Conservation (phyloP, 2,113 vertebrate species). For the Ochotona curzoniae region DNA sequence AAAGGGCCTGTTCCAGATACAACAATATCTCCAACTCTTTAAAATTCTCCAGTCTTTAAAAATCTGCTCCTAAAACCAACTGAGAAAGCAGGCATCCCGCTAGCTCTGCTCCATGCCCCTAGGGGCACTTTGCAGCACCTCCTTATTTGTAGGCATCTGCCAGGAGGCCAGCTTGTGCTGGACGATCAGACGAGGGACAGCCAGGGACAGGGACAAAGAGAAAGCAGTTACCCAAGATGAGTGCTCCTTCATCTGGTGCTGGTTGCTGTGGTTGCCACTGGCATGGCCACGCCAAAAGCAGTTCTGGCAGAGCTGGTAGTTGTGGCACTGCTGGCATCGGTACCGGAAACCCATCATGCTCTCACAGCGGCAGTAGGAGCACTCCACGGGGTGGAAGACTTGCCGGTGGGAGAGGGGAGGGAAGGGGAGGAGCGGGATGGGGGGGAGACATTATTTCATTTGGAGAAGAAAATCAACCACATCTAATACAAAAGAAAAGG, state of each 20-base stretch:
- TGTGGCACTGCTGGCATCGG: conserved; percentile 99
- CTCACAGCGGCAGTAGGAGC: conserved; percentile 96
- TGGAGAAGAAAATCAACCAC: not conserved
- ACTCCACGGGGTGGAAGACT: conserved; percentile 99
- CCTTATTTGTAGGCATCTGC: not conserved
- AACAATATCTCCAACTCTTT: not conserved
- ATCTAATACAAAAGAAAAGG: not conserved
- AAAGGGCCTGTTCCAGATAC: not conserved
- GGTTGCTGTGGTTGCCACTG: conserved; percentile 97
- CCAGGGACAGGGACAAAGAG: not conserved
- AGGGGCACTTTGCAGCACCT: not conserved
- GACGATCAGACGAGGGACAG: not conserved
- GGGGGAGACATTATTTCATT: not conserved
- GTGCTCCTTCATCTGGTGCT: conserved; percentile 99
- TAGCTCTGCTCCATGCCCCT: not conserved
- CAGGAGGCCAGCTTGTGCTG: not conserved
- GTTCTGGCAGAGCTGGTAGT: conserved; percentile 98
- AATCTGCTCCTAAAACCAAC: conserved; percentile 45
- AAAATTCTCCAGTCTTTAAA: not conserved
- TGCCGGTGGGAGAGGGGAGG: fast-evolving
- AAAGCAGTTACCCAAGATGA: conserved; percentile 94
- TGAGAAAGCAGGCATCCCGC: not conserved
- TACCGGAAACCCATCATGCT: conserved; percentile 99
- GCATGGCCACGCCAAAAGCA: conserved; percentile 99
- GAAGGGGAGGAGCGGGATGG: fast-evolving